These are phyloP conservation scores for Panthera leo DNA, from an alignment of 2,113 vertebrate species.

Conservation along the genomic window DNA sequence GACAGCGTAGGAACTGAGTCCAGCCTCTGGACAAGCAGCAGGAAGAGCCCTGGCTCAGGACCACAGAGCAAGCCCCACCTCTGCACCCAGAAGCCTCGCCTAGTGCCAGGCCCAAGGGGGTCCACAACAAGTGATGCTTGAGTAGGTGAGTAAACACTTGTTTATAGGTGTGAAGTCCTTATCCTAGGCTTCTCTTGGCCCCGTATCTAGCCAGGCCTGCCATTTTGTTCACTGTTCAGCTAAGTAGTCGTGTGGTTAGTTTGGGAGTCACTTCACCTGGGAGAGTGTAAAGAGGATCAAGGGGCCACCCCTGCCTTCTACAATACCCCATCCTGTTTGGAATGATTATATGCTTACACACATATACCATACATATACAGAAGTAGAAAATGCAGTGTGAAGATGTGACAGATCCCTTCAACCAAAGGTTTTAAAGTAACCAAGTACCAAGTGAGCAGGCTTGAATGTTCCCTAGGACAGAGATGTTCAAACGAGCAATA, in stretches of 20 bases:
- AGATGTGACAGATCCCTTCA: background rate
- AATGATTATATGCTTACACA: background rate
- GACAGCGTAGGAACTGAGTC: background rate
- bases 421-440: background rate
- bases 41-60: background rate
- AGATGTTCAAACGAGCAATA: background rate
- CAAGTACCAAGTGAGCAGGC: background rate
- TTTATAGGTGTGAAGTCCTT: background rate
- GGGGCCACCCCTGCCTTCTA: background rate
- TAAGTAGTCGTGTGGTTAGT: background rate
- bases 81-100: fast-evolving
- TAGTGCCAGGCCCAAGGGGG: background rate
- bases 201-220: background rate
- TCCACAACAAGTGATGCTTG: background rate
- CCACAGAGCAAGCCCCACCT: background rate
- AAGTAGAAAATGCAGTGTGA: background rate
- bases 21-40: background rate
- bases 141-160: background rate
- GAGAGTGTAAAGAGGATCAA: background rate
- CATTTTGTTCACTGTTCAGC: background rate
- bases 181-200: background rate
- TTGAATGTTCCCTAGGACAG: background rate
- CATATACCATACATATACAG: background rate
- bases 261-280: background rate
- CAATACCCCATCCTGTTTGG: background rate